Evolutionary conservation across 2,113 vertebrate genomes (phyloP).

Genomic region (Myotis davidii): DNA sequence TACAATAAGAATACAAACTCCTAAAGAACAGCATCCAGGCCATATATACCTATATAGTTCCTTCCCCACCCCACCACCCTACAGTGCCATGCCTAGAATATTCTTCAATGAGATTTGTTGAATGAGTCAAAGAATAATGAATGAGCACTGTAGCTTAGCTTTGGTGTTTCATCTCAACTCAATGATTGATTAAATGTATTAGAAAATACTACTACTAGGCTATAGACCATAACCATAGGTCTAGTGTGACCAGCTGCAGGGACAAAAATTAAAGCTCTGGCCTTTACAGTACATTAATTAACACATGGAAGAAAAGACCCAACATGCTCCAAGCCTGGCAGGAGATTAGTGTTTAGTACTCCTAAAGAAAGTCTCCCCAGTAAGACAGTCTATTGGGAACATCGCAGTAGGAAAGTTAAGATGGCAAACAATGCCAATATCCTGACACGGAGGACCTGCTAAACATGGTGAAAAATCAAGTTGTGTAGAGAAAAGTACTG

Average conservation of each 20-base stretch:
- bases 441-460: not conserved
- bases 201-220: not conserved
- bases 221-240: not conserved
- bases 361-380: not conserved
- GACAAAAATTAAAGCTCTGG: conserved; percentile 2
- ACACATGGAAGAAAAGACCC: not conserved
- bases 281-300: not conserved
- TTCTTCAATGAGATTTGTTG: not conserved
- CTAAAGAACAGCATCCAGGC: not conserved
- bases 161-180: not conserved
- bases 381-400: not conserved
- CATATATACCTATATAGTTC: not conserved
- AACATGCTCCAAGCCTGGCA: not conserved
- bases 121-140: not conserved
- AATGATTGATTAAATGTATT: not conserved
- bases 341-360: not conserved
- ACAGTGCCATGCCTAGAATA: not conserved
- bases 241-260: not conserved
- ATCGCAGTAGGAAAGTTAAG: not conserved
- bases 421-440: not conserved
- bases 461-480: not conserved
- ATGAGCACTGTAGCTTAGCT: not conserved
- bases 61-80: not conserved
- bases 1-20: not conserved
- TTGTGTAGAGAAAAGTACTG: not conserved